Base-by-base conservation (phyloP, 2,888 invertebrate species). In the Phaonia tiefii region DNA sequence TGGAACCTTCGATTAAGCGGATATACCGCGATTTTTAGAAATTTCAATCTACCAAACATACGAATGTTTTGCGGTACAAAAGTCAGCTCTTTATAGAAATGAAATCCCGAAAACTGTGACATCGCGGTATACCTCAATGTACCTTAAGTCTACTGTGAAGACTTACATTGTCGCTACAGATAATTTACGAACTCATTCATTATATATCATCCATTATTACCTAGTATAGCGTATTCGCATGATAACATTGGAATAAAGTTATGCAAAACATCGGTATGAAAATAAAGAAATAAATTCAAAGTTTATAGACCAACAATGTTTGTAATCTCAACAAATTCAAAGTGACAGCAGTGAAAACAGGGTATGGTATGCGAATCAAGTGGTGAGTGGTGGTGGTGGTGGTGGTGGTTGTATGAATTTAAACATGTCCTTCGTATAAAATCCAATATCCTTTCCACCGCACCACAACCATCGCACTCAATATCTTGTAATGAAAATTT, bases 211-310 rank as follows among this genome's bases (percentile, higher is more conserved):
- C n/a, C n/a, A n/a, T n/a, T n/a, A 58, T 26, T 60, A 11, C 60
- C 17, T 8, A 37, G 4, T 22, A 42, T 42, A 63, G 42, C 39
- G 39, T 22, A 15, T 20, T 22, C 22, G 22, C 5, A 10, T 8
- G 39, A 74, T 67, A 77, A 80, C 66, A 71, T 74, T 80, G 74
- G 71, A 81, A 81, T 75, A 75, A 72, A 75, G 72, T 81, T 81
- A 78, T 78, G 78, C 78, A 78, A 75, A 69, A 72, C 58, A 75
- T 75, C 56, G 60, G 65, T 73, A 70, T 73, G n/a, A 70, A 72
- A 75, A 81, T 78, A 75, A 81, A 75, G 78, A 81, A 81, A 81
- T 81, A 75, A 72, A 75, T 75, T 78, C 72, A 75, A 78, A 81
- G 69, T 78, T 78, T 81, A 73, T 75, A 65, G 72, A 73, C 78